These are phyloP conservation scores for Neomonachus schauinslandi DNA, from an alignment of 2,113 vertebrate genomes.

Conservation along the genomic window DNA sequence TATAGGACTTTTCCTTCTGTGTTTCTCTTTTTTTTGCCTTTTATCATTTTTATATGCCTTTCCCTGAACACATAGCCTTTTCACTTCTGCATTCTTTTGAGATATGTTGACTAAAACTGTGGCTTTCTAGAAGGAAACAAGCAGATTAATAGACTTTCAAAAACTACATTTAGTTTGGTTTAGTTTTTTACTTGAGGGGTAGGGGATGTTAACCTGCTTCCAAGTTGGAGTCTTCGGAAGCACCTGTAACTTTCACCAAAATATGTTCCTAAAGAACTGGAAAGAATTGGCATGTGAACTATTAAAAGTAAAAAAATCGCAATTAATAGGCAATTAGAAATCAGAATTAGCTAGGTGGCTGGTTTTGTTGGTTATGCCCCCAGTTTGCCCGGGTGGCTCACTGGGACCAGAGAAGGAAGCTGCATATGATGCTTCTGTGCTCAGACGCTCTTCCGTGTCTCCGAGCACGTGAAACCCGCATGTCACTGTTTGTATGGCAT, in stretches of 20 bases:
- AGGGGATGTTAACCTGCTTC: background rate
- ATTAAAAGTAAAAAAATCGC: background rate
- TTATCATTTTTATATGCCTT: slow-evolving; percentile 38
- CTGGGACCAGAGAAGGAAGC: background rate
- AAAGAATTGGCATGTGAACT: background rate
- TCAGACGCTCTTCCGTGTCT: background rate
- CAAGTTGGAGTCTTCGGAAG: slow-evolving; percentile 24
- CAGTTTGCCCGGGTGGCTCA: background rate
- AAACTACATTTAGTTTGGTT: background rate
- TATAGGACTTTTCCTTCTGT: background rate
- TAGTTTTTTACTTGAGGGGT: background rate
- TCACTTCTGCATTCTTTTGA: slow-evolving; percentile 1
- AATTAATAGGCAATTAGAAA: slow-evolving; percentile 19
- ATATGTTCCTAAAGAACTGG: background rate
- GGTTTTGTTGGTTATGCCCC: background rate
- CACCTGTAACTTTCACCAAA: background rate
- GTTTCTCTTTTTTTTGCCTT: background rate
- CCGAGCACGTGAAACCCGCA: background rate
- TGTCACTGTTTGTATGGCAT: background rate
- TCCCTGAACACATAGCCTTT: background rate
- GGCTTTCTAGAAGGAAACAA: background rate
- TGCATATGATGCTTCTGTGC: background rate
- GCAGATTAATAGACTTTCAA: slow-evolving; percentile 15
- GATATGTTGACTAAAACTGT: background rate
- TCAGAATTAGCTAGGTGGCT: background rate